phyloP scores from a whole-genome alignment of 2,797 vertebrate species.

The Tauraco hartlaubi region DNA sequence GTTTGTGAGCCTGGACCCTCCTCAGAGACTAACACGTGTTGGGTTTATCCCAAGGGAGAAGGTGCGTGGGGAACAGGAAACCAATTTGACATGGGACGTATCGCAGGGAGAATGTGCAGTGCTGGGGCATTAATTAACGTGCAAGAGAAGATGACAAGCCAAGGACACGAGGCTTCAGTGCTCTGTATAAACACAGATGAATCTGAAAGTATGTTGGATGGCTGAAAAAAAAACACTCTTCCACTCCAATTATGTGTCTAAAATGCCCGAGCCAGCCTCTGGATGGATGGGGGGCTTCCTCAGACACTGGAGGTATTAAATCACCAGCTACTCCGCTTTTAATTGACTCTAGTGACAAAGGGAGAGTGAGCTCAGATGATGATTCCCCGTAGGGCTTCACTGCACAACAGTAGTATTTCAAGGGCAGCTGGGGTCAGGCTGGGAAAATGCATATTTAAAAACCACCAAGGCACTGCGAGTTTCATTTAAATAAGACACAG shows the following conservation, averaged over 20 bases:
- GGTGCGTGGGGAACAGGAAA: background rate
- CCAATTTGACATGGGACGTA: background rate
- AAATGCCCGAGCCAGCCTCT: background rate
- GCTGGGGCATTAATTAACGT: background rate
- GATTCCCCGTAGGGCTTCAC: constrained; percentile 8
- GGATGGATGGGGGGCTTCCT: background rate
- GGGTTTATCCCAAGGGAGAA: background rate
- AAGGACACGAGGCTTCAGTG: background rate
- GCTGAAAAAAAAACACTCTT: background rate
- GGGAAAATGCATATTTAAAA: constrained; percentile 11
- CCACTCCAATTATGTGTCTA: background rate
- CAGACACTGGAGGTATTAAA: constrained; percentile 37
- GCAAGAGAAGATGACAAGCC: background rate
- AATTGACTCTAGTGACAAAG: constrained; percentile 65
- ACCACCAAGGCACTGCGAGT: background rate
- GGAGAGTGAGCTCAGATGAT: background rate
- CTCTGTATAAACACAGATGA: background rate
- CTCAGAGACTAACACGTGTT: background rate
- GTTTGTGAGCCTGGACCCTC: background rate
- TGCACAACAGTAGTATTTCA: constrained; percentile 22
- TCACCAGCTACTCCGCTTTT: constrained; percentile 41
- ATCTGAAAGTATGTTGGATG: background rate
- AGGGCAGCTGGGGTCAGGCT: constrained; percentile 14
- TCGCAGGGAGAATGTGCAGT: background rate
- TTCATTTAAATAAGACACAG: background rate